Percentiles rank a stretch among this genome's conserved stretches.
Conservation (phyloP, 2,888 invertebrate genomes). For the Drosophila parthenogenetica region DNA sequence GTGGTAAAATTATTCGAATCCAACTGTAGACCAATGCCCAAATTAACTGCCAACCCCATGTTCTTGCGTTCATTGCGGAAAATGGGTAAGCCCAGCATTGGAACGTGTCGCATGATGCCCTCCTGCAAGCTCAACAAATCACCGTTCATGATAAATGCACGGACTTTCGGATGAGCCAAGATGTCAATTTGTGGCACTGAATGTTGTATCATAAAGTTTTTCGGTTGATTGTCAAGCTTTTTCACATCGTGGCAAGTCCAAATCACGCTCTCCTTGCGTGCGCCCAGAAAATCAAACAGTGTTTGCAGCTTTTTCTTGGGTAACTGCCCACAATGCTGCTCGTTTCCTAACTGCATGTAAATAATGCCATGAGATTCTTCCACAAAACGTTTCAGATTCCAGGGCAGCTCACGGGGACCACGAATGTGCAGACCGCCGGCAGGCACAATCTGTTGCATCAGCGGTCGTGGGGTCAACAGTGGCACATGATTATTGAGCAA, state of each 20-base stretch:
- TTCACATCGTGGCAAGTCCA: slow-evolving; percentile 86
- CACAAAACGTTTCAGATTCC: slow-evolving; percentile 85
- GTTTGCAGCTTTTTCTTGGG: slow-evolving; percentile 80
- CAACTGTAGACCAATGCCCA: slow-evolving; percentile 82
- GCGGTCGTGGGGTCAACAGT: slow-evolving; percentile 85
- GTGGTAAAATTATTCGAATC: slow-evolving; percentile 81
- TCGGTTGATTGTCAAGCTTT: slow-evolving; percentile 80
- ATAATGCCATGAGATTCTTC: slow-evolving; percentile 85
- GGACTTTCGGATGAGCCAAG: slow-evolving; percentile 85
- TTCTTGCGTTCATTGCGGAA: slow-evolving; percentile 84
- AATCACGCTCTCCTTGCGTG: slow-evolving; percentile 84
- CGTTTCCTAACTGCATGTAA: slow-evolving; percentile 86
- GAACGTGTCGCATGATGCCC: slow-evolving; percentile 84
- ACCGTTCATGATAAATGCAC: slow-evolving; percentile 85
- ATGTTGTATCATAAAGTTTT: slow-evolving; percentile 85
- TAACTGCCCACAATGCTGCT: slow-evolving; percentile 84
- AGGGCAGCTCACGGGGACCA: slow-evolving; percentile 82
- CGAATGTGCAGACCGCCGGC: slow-evolving; percentile 87
- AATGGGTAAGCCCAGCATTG: slow-evolving; percentile 85
- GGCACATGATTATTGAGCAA: slow-evolving; percentile 86
- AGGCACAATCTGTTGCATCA: slow-evolving; percentile 85
- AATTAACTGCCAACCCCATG: slow-evolving; percentile 69
- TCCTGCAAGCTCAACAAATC: slow-evolving; percentile 84
- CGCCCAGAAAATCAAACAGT: slow-evolving; percentile 83
- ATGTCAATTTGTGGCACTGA: slow-evolving; percentile 86